These are phyloP conservation scores for Ostrea denselamellosa DNA, from an alignment of 1,140 invertebrate species.

Conservation along the genomic window DNA sequence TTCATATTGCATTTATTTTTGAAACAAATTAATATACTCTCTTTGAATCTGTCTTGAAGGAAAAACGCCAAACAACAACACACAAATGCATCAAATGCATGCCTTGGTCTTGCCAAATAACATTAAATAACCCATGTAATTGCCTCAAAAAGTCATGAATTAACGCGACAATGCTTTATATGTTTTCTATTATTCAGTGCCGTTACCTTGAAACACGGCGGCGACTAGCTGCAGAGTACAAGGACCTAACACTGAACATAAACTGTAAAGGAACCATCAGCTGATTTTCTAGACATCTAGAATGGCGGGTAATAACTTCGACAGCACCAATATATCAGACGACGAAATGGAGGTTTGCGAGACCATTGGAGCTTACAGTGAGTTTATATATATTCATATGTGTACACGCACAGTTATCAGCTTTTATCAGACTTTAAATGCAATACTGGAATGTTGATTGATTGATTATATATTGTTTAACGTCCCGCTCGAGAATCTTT, in stretches of 20 bases:
- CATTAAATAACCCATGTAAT: background rate
- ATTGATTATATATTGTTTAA: too few species aligned
- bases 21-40: too few species aligned
- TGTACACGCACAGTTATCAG: too few species aligned
- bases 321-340: background rate
- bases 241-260: background rate
- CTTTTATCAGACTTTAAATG: too few species aligned
- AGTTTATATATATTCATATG: background rate
- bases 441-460: too few species aligned
- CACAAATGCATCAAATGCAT: too few species aligned
- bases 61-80: too few species aligned
- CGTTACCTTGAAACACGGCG: background rate
- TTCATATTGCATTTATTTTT: too few species aligned
- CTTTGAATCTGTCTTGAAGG: too few species aligned
- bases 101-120: background rate
- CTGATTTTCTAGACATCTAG: background rate
- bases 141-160: background rate
- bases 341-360: slow-evolving; percentile 6
- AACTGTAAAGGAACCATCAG: background rate
- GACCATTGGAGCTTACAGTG: background rate
- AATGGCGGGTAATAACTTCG: slow-evolving; percentile 3
- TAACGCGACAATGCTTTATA: background rate
- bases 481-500: too few species aligned
- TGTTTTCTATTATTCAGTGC: background rate
- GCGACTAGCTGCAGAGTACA: background rate